phyloP scores from a whole-genome alignment of 92 coral and sea anemone species.

The Parazoanthus swiftii region DNA sequence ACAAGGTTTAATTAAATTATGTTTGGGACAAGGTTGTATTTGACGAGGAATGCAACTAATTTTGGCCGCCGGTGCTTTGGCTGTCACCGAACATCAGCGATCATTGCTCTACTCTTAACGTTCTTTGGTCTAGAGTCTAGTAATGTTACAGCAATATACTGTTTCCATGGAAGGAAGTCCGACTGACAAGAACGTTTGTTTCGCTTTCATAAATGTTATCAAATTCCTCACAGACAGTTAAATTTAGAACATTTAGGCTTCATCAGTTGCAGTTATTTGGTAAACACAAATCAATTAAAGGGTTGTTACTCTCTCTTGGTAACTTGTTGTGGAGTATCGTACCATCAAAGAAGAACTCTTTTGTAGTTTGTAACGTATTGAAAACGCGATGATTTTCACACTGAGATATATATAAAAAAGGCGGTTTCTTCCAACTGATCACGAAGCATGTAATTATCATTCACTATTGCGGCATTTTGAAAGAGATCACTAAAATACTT shows the following conservation, averaged over 20 bases:
- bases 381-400: not conserved
- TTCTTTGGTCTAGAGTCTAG: no score
- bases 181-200: no score
- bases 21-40: not conserved
- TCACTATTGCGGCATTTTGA: slow-evolving; percentile 15
- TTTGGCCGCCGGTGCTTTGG: not conserved
- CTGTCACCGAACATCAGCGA: not conserved
- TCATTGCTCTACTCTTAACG: not conserved
- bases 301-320: not conserved
- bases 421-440: not conserved
- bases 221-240: not conserved
- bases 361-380: not conserved
- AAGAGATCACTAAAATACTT: not conserved
- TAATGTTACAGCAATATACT: not conserved
- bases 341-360: not conserved
- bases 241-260: not conserved
- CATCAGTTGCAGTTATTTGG: not conserved
- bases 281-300: not conserved
- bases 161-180: not conserved
- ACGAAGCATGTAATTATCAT: slow-evolving; percentile 2
- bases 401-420: not conserved
- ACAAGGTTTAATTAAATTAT: not conserved
- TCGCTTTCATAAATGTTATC: not conserved
- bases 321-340: not conserved
- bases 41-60: not conserved